Conservation (phyloP, 2,113 vertebrate genomes). For the Australoheros scitulus region DNA sequence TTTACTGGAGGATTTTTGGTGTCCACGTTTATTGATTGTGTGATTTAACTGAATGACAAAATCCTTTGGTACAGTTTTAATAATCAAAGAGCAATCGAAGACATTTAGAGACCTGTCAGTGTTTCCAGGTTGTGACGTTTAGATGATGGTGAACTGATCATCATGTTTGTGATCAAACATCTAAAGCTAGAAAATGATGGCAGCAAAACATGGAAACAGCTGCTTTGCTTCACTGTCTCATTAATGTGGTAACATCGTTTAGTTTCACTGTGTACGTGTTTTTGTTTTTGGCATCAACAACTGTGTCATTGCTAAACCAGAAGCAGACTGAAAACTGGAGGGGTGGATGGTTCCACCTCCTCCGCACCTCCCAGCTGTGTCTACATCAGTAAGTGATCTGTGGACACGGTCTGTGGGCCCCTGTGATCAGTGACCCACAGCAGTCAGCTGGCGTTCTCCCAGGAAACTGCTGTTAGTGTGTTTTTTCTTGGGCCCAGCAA, state of each 20-base stretch:
- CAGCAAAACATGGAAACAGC: background rate
- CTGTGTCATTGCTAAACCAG: background rate
- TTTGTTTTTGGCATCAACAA: background rate
- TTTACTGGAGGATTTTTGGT: too few relatives aligned
- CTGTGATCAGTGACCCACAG: background rate
- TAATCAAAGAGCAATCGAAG: background rate
- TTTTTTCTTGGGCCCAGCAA: too few relatives aligned
- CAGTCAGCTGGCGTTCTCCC: too few relatives aligned
- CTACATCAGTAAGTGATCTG: accelerated
- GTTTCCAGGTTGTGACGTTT: background rate
- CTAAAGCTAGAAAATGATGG: background rate
- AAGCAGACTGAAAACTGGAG: background rate
- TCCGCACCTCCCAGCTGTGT: background rate
- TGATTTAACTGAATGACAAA: background rate
- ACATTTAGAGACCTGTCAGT: background rate
- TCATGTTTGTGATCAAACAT: background rate
- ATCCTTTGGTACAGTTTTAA: background rate
- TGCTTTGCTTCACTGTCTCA: background rate
- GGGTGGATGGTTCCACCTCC: background rate
- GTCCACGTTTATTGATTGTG: background rate
- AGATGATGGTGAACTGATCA: background rate
- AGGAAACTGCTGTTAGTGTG: background rate
- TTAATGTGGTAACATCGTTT: background rate
- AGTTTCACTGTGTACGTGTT: background rate
- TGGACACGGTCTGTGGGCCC: background rate